Evolutionary conservation across 2,797 vertebrate genomes (phyloP).

Genomic region (Notamacropus eugenii): DNA sequence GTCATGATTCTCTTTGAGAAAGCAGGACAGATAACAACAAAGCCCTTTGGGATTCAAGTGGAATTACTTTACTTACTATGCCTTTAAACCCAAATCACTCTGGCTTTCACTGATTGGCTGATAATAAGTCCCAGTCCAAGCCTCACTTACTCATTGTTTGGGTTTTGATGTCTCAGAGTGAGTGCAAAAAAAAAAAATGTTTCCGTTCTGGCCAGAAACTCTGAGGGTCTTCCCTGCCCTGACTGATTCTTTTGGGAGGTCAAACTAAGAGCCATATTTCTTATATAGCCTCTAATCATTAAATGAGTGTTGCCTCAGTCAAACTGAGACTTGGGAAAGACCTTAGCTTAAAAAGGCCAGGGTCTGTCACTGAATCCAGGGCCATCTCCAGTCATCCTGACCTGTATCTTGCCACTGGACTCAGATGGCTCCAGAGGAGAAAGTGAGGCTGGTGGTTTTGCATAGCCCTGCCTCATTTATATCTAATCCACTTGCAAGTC

Average conservation of each 20-base stretch:
- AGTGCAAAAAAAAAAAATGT: background rate
- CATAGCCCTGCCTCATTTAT: background rate
- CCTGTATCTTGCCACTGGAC: background rate
- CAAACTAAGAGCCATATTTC: background rate
- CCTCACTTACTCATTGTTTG: background rate
- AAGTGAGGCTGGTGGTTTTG: background rate
- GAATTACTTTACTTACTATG: no score
- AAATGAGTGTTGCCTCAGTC: background rate
- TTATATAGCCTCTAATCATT: background rate
- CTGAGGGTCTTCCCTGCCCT: no score
- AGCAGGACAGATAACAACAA: no score
- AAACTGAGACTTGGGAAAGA: background rate
- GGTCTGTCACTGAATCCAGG: background rate
- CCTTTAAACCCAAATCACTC: no score
- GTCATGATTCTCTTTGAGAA: no score
- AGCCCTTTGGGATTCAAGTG: no score
- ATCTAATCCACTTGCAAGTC: background rate
- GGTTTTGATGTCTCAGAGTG: background rate
- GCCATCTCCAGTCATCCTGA: background rate
- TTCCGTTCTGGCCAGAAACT: background rate
- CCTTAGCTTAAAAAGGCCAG: no score
- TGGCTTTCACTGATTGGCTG: background rate
- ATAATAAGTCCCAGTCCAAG: background rate
- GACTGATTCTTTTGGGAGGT: background rate
- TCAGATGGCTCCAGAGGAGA: no score